These are phyloP conservation scores for Cosmia trapezina DNA, from an alignment of 2,888 invertebrate genomes.

Conservation along the genomic window DNA sequence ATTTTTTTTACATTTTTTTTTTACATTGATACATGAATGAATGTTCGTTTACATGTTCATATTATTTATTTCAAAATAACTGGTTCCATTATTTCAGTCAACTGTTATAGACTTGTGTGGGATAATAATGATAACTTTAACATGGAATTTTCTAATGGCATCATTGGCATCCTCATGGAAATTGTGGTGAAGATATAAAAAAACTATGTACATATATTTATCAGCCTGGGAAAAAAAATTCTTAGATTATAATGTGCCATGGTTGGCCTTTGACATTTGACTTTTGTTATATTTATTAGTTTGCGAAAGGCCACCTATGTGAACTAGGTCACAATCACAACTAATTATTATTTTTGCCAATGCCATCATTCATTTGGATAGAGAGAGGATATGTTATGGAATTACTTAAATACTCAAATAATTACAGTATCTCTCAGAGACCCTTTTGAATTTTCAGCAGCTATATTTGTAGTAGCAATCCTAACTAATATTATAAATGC, in stretches of 20 bases:
- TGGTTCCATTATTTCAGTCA: constrained; percentile 1
- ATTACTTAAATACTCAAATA: background rate
- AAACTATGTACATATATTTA: background rate
- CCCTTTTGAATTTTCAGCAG: background rate
- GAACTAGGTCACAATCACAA: background rate
- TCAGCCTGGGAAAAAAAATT: too few species aligned
- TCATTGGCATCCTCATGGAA: background rate
- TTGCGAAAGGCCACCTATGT: background rate
- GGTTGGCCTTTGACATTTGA: too few species aligned
- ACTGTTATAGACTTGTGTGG: background rate
- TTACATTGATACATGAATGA: too few species aligned
- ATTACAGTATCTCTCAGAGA: background rate
- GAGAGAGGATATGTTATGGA: too few species aligned
- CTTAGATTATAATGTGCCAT: background rate
- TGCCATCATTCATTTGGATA: too few species aligned
- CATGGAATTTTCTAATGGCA: background rate
- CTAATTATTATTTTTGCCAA: too few species aligned
- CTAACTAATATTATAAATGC: too few species aligned
- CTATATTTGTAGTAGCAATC: too few species aligned
- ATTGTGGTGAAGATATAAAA: background rate
- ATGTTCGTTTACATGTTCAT: too few species aligned
- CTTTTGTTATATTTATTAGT: background rate
- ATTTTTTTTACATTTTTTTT: too few species aligned
- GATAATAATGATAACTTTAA: background rate
- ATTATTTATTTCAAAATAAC: background rate